Percentiles rank a stretch among this genome's conserved stretches.
Conservation (phyloP, 2,113 vertebrate species). For the Anthoscopus minutus region DNA sequence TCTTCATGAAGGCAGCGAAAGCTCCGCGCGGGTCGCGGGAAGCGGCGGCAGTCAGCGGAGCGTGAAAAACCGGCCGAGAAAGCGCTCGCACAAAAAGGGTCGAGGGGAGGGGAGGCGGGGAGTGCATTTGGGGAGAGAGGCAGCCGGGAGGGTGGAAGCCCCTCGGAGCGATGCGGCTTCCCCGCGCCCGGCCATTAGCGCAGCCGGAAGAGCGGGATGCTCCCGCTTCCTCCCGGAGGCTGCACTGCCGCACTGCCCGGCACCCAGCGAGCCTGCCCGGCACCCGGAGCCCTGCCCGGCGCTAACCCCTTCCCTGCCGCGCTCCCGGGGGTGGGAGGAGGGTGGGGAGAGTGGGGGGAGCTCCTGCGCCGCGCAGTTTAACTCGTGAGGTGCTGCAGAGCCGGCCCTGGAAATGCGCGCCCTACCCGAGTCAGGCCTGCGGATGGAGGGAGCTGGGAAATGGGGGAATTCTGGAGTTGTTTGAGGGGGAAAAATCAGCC, state of each 20-base stretch:
- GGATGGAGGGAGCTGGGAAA: background rate
- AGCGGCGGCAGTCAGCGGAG: background rate
- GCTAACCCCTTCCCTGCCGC: slow-evolving; percentile 46
- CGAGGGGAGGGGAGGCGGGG: background rate
- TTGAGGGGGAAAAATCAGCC: background rate
- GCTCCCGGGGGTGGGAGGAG: fast-evolving
- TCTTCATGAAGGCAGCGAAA: slow-evolving; percentile 9
- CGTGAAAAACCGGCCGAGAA: slow-evolving; percentile 29
- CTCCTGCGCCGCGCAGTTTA: background rate
- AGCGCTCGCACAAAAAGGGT: background rate
- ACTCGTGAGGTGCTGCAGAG: background rate
- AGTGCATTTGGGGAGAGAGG: background rate
- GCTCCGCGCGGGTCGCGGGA: background rate
- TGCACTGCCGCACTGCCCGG: slow-evolving; percentile 24
- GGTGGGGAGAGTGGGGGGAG: background rate
- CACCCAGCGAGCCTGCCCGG: slow-evolving; percentile 24
- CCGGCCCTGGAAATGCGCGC: fast-evolving
- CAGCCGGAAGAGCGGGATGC: background rate
- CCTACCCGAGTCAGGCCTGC: fast-evolving
- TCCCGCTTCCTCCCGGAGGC: background rate
- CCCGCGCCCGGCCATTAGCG: background rate
- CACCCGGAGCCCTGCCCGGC: background rate
- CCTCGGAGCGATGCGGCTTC: background rate
- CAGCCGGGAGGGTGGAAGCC: background rate
- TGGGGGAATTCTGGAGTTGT: background rate